A percentile compares a stretch with the other conserved stretches of the same genome.
These are phyloP conservation scores for Micromesistius poutassou DNA, from an alignment of 2,797 vertebrate genomes.

Conservation along the genomic window DNA sequence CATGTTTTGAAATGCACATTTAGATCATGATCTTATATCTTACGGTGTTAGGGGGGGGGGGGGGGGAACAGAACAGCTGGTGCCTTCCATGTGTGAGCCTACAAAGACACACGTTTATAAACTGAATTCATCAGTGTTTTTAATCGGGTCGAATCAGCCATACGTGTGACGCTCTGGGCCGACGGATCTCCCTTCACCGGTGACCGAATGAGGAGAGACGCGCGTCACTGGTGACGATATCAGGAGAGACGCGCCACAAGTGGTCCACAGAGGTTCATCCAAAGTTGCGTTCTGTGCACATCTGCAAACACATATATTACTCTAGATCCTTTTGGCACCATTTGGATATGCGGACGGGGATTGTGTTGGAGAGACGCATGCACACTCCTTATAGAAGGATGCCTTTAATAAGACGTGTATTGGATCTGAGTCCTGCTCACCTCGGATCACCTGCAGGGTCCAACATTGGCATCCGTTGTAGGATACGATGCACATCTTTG, in stretches of 20 bases:
- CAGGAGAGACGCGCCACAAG: background rate
- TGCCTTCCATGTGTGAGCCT: background rate
- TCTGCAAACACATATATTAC: background rate
- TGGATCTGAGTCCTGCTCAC: background rate
- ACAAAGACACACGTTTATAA: background rate
- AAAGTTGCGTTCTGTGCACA: background rate
- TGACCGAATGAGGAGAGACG: background rate
- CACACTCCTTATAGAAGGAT: background rate
- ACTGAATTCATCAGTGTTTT: background rate
- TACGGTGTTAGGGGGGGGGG: too few relatives aligned
- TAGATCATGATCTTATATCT: background rate
- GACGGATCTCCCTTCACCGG: background rate
- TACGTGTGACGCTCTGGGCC: background rate
- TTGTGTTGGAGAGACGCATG: background rate
- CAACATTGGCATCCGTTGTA: background rate
- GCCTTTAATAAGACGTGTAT: too few relatives aligned
- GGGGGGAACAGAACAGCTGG: background rate
- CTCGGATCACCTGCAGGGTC: background rate
- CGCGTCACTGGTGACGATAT: background rate
- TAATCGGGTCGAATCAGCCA: background rate
- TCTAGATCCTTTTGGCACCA: background rate
- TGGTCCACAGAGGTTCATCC: background rate
- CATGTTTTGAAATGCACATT: too few relatives aligned
- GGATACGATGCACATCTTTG: background rate
- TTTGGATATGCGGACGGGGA: too few relatives aligned